A percentile compares a stretch with the other conserved stretches of the same genome.
Conservation (phyloP, 2,888 invertebrate species). For the Orthosia incerta region DNA sequence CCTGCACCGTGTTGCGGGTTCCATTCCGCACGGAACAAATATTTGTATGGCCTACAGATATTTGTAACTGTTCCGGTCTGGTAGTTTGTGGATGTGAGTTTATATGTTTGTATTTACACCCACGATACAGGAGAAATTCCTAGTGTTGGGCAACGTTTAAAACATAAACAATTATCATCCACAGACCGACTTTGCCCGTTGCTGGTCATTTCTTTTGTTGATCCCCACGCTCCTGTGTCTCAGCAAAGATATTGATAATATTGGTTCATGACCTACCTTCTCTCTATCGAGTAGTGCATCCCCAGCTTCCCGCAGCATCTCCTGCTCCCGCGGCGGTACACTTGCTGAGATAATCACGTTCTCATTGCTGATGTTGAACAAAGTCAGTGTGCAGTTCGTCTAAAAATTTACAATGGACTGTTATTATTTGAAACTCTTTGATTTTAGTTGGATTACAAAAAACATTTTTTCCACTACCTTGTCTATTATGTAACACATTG, state of each 20-base stretch:
- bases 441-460: neutral
- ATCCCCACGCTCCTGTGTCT: neutral
- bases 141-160: no score
- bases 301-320: conserved; percentile 92
- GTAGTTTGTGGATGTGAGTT: no score
- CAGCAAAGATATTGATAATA: neutral
- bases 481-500: no score
- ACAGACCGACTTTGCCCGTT: neutral
- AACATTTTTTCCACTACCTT: no score
- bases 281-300: conserved; percentile 93
- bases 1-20: no score
- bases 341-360: conserved; percentile 97
- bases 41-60: no score
- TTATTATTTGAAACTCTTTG: neutral
- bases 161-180: no score
- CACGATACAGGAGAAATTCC: no score
- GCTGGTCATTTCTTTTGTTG: neutral
- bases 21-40: no score
- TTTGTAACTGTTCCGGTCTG: no score
- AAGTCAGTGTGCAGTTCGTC: conserved; percentile 96
- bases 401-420: conserved; percentile 83
- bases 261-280: conserved; percentile 90
- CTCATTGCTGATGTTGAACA: conserved; percentile 96
- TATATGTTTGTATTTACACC: no score
- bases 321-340: conserved; percentile 92